A percentile compares a stretch with the other conserved stretches of the same genome.
Evolutionary conservation across 2,888 invertebrate species (phyloP).

Genomic region (Thymelicus sylvestris): DNA sequence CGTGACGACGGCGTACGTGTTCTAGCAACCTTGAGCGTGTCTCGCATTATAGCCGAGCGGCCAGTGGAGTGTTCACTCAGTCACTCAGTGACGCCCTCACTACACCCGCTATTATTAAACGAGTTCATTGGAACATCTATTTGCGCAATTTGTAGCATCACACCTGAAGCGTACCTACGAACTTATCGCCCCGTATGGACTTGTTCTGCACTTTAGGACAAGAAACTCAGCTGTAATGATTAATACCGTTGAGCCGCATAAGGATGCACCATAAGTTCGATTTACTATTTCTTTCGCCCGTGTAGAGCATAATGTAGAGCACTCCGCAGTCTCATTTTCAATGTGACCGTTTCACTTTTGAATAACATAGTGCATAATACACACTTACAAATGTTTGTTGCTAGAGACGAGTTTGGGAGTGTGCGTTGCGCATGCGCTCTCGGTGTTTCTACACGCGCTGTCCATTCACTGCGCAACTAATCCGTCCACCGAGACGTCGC

Average conservation of each 20-base stretch:
- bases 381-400: conserved; percentile 30
- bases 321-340: conserved; percentile 31
- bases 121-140: conserved; percentile 85
- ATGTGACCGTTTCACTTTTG: conserved; percentile 36
- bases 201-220: conserved; percentile 21
- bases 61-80: conserved; percentile 41
- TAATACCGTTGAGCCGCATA: not conserved
- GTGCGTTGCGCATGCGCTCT: conserved; percentile 78
- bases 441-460: conserved; percentile 63
- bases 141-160: conserved; percentile 81
- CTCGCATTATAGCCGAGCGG: conserved; percentile 54
- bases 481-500: conserved; percentile 59
- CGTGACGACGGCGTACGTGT: conserved; percentile 54
- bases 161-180: conserved; percentile 75
- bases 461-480: conserved; percentile 79
- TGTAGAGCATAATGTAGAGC: conserved; percentile 12
- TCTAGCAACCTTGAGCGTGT: conserved; percentile 67
- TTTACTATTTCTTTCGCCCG: not conserved
- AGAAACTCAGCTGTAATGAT: not conserved
- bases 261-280: not conserved
- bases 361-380: conserved; percentile 30
- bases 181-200: conserved; percentile 60
- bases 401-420: conserved; percentile 48
- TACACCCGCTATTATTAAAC: conserved; percentile 82
- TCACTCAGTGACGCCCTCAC: conserved; percentile 74